Conservation (phyloP, 1,140 invertebrate species). For the Anastatus disparis region DNA sequence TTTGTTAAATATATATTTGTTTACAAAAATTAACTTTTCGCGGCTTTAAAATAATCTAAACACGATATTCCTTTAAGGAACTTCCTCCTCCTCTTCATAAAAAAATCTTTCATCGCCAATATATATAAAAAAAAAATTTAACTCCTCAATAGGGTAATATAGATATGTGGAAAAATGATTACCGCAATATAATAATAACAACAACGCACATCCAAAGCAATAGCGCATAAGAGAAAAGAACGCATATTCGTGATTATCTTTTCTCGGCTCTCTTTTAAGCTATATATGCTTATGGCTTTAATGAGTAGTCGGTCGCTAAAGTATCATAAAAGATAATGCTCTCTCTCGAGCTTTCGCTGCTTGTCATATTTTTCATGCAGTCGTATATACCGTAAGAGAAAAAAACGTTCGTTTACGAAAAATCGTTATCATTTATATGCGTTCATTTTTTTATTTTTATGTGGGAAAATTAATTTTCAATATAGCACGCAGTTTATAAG, state of each 20-base stretch:
- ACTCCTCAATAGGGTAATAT: not conserved
- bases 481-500: too few species aligned
- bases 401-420: too few species aligned
- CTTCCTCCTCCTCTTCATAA: not conserved
- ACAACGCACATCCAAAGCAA: not conserved
- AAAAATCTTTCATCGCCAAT: not conserved
- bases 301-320: conserved; percentile 47
- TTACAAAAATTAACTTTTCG: too few species aligned
- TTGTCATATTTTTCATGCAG: too few species aligned
- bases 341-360: too few species aligned
- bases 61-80: not conserved
- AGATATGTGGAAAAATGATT: conserved; percentile 2
- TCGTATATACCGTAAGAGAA: too few species aligned
- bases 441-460: too few species aligned
- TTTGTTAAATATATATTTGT: too few species aligned
- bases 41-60: not conserved
- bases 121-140: conserved; percentile 8
- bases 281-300: conserved; percentile 27
- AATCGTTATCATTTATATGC: too few species aligned
- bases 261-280: not conserved
- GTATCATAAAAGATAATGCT: conserved; percentile 54
- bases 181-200: conserved; percentile 17
- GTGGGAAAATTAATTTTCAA: too few species aligned
- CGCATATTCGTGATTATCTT: too few species aligned
- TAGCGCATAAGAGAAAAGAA: not conserved